phyloP scores from a whole-genome alignment of 2,797 vertebrate species.

The Rhinogobio ventralis region DNA sequence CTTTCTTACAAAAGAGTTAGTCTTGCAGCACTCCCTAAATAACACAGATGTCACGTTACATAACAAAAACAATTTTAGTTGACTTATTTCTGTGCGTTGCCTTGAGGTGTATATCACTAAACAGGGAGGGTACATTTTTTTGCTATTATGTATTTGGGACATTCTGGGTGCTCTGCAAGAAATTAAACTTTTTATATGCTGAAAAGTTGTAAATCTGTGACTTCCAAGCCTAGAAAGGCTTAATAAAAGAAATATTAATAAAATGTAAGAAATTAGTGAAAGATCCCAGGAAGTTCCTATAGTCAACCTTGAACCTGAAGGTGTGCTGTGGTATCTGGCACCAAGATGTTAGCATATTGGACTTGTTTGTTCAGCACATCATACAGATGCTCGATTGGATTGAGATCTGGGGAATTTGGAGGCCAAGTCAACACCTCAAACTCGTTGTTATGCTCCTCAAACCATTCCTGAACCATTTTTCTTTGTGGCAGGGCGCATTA shows the following conservation, averaged over 20 bases:
- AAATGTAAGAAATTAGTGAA: background rate
- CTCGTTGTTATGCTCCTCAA: no score
- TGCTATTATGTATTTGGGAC: constrained; percentile 9
- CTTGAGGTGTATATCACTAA: constrained; percentile 13
- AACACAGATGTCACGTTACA: constrained; percentile 4
- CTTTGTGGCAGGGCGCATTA: no score
- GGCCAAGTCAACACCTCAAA: no score
- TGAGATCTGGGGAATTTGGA: no score
- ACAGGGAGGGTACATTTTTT: background rate
- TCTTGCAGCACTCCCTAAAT: background rate
- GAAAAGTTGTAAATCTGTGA: background rate
- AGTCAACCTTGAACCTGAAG: background rate
- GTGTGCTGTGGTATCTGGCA: no score
- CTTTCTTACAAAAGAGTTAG: background rate
- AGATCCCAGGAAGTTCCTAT: background rate
- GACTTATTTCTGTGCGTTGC: background rate
- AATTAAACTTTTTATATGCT: background rate
- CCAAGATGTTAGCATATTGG: no score
- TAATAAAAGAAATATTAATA: no score
- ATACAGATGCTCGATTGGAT: no score
- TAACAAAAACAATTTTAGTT: constrained; percentile 18
- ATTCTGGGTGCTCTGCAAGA: background rate
- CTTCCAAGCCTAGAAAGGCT: background rate
- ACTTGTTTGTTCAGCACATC: no score
- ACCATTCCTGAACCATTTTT: no score